Evolutionary conservation across 1,140 invertebrate genomes (phyloP), one percentile per base, ranked within the genome.

Genomic region (Scaptomyza graminum): DNA sequence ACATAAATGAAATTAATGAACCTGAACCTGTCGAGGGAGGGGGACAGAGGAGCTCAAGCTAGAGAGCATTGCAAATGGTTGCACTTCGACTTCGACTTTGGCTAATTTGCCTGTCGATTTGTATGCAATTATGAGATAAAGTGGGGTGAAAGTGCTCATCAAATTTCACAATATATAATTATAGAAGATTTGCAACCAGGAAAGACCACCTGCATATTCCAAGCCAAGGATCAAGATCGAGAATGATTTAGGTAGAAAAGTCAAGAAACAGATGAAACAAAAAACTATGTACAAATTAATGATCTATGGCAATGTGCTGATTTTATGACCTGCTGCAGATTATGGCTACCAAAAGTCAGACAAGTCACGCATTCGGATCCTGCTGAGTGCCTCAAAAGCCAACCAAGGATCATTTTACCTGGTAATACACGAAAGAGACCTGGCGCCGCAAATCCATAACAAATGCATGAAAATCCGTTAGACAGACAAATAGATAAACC

Each of bases 391-490:
- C 18, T 22, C 18, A 22, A 22, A 22, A 22, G 1, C 22, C 22
- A 6, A 8, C 31, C 7, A 56, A 41, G 64, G 61, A 76, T 76
- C 64, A 31, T 16, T 15, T 57, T 68, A 72, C 74, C 63, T 67
- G 60, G 39, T 43, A 12, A 8, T n/a, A 3, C 22, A 87, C 79
- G 75, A 75, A 68, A 28, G n/a, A 1, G 28, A 31, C 28, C 28
- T 90, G 85, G 85, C 85, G 85, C 85, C 85, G 81, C 89, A 89
- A 89, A 89, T 89, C 85, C 84, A 85, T 85, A 85, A 78, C 67
- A 90, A 90, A 89, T 89, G 85, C 80, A 78, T 39, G 85, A 90
- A 90, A 90, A 90, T 79, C 85, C 85, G 85, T 89, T 89, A 90
- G 80, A 60, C 61, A 60, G 65, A 74, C 54, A 64, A 16, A 66